Conservation (phyloP, 2,113 vertebrate genomes). For the Sterna hirundo region DNA sequence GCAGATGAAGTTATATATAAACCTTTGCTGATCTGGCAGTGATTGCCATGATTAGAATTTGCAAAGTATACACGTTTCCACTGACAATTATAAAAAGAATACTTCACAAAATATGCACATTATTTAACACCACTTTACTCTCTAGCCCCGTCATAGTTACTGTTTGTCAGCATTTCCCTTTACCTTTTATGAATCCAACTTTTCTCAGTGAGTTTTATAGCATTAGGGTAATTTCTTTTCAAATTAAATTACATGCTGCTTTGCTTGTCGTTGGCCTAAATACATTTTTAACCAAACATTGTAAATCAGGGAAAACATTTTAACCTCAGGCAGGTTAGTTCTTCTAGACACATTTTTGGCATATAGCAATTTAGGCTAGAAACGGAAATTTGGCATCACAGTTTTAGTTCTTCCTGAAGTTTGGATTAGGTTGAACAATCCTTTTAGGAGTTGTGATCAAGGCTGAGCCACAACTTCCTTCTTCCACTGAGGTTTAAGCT, state of each 20-base stretch:
- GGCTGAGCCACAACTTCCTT: neutral
- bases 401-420: neutral
- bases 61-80: neutral
- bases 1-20: slow-evolving; percentile 42
- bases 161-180: slow-evolving; percentile 21
- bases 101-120: slow-evolving; percentile 11
- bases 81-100: slow-evolving; percentile 28
- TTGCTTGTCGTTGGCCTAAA: slow-evolving; percentile 31
- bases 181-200: neutral
- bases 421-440: neutral
- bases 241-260: slow-evolving; percentile 27
- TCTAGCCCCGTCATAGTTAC: neutral
- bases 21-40: slow-evolving; percentile 30
- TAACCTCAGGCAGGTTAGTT: neutral
- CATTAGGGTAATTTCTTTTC: neutral
- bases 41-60: slow-evolving; percentile 19
- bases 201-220: neutral
- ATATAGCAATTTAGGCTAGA: neutral
- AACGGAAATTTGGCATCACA: neutral
- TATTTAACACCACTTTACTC: slow-evolving; percentile 6
- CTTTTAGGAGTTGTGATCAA: neutral
- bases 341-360: neutral
- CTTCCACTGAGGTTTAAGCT: neutral
- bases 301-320: slow-evolving; percentile 34
- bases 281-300: slow-evolving; percentile 25